Evolutionary conservation across 2,797 vertebrate species (phyloP), one percentile per base, ranked within the genome.

Genomic region (Sebastes glaucus): DNA sequence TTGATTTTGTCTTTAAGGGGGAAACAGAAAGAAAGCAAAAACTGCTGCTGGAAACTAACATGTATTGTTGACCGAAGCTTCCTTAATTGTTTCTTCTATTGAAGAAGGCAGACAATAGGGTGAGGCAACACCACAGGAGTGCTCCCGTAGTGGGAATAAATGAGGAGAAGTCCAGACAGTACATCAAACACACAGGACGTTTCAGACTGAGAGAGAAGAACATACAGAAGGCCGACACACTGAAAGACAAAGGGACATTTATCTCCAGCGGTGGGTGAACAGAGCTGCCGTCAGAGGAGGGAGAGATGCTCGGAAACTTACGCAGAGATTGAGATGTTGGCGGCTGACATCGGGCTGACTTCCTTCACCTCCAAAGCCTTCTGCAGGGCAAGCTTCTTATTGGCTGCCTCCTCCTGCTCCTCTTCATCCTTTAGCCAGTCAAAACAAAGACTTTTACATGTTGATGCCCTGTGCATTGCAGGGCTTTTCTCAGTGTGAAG

Each of bases 291-390:
- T 60, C 56, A 16, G 53, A n/a, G 53, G 20, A 25, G 49, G 20
- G 30, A 42, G 27, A 71, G 79, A 67, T 11, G 11, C n/a, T 11
- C 0, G 5, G 27, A 69, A 56, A 94, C 99, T 99, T 97, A 99
- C 98, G 97, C 96, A 8, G 98, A 91, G 0, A 99, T 97, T 16
- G 99, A 99, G 89, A 99, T 97, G 93, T 99, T 99, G 38, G 98
- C 96, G 0, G 98, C 99, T 0, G 98, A 99, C 93, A 99, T 96
- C 6, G 99, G 98, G 85, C 99, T 99, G 92, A 99, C 98, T 94
- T 99, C 99, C 1, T 98, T 98, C 83, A 99, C 99, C 90, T 99
- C 99, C 93, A 98, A 95, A 68, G 98, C 99, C 84, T 99, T 99
- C 74, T 99, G 99, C 86, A 99, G 93, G 2, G 99, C 98, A 0